phyloP scores from a whole-genome alignment of 1,140 invertebrate genomes.

The Rhyzopertha dominica region DNA sequence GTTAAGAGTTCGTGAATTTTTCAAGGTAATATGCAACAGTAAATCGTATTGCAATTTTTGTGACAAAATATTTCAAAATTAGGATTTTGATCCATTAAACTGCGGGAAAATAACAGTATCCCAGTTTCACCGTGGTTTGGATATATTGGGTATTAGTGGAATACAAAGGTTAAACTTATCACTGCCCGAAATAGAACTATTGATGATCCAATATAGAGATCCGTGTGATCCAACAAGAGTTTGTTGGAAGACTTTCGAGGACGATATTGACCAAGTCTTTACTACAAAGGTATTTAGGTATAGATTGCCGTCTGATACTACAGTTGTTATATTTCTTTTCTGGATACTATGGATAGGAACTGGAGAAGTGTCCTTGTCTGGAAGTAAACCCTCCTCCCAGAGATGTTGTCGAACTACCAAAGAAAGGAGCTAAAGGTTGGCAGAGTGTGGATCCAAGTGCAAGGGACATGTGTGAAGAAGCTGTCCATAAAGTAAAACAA shows the following conservation, averaged over 20 bases:
- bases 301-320: constrained; percentile 1
- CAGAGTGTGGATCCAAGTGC: constrained; percentile 37
- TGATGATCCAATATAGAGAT: constrained; percentile 59
- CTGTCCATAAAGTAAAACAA: constrained; percentile 49
- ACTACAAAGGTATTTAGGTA: constrained; percentile 52
- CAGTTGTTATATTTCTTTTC: too few species aligned
- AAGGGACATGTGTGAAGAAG: constrained; percentile 52
- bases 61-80: constrained; percentile 6
- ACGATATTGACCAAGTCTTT: constrained; percentile 66
- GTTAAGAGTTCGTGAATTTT: constrained; percentile 58
- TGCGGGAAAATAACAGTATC: constrained; percentile 57
- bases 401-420: constrained; percentile 47
- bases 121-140: constrained; percentile 60
- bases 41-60: not conserved
- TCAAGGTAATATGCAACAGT: constrained; percentile 47
- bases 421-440: constrained; percentile 50
- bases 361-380: constrained; percentile 58
- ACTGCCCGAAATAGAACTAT: constrained; percentile 52
- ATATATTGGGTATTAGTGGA: constrained; percentile 55
- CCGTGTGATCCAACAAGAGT: constrained; percentile 57
- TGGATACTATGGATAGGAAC: too few species aligned
- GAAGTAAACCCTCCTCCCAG: constrained; percentile 45
- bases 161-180: constrained; percentile 51
- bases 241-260: constrained; percentile 65
- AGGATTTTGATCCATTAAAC: constrained; percentile 61